Evolutionary conservation across 2,797 vertebrate genomes (phyloP).

Genomic region (Nyctibius grandis): DNA sequence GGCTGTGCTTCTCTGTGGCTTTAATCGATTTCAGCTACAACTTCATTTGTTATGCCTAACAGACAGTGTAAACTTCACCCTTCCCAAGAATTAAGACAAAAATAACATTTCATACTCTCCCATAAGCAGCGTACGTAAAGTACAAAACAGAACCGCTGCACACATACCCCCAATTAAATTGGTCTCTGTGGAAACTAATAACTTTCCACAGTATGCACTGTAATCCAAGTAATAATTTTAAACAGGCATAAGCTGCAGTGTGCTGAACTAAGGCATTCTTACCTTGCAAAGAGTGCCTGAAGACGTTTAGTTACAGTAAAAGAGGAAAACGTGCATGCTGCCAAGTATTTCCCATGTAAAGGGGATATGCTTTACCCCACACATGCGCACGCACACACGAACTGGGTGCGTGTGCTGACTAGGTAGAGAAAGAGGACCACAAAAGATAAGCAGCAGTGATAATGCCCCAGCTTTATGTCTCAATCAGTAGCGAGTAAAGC

Average conservation of each 20-base stretch:
- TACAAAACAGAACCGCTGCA: conserved; percentile 23
- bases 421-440: not conserved
- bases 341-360: not conserved
- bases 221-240: conserved; percentile 62
- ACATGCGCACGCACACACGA: not conserved
- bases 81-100: conserved; percentile 10
- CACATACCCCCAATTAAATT: conserved; percentile 51
- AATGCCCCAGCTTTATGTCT: conserved; percentile 1
- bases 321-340: not conserved
- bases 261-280: conserved; percentile 62
- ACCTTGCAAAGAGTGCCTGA: conserved; percentile 26
- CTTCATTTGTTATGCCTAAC: conserved; percentile 24
- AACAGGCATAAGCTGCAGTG: conserved; percentile 51
- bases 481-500: not conserved
- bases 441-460: not conserved
- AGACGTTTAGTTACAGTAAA: conserved; percentile 32
- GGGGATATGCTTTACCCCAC: conserved; percentile 6
- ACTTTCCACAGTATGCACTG: conserved; percentile 50
- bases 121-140: not conserved
- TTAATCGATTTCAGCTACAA: conserved; percentile 43
- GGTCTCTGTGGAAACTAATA: conserved; percentile 63
- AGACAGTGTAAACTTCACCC: conserved; percentile 40
- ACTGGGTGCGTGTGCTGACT: not conserved
- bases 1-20: conserved; percentile 3
- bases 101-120: conserved; percentile 15